A percentile compares a stretch with the other conserved stretches of the same genome.
phyloP scores from a whole-genome alignment of 2,797 vertebrate genomes.

The Pseudochaenichthys georgianus region DNA sequence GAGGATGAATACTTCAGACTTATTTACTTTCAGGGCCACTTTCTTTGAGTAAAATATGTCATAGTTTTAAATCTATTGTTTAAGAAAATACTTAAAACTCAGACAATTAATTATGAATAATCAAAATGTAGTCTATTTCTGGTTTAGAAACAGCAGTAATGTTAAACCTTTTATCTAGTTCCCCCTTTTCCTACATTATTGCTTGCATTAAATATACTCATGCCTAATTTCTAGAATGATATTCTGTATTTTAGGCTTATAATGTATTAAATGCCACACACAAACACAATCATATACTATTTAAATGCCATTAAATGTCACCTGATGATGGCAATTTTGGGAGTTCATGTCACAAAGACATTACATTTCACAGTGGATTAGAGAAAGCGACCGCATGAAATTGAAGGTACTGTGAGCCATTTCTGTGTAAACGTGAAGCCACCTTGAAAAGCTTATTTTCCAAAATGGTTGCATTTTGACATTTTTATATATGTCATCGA shows the following conservation, averaged over 20 bases:
- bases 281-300: background rate
- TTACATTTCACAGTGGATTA: slow-evolving; percentile 24
- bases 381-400: slow-evolving; percentile 3
- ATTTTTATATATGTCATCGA: background rate
- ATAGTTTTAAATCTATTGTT: background rate
- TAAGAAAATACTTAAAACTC: background rate
- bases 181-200: background rate
- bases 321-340: background rate
- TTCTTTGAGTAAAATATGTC: background rate
- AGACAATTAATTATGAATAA: background rate
- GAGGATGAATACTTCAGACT: background rate
- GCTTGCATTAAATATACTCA: background rate
- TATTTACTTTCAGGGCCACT: background rate
- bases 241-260: background rate
- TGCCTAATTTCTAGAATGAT: background rate
- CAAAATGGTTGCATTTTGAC: slow-evolving; percentile 6
- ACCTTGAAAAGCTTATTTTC: background rate
- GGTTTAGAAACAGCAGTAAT: background rate
- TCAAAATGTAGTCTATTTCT: background rate
- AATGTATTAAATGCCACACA: background rate
- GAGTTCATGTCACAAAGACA: slow-evolving; percentile 3
- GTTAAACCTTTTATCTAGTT: background rate
- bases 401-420: slow-evolving; percentile 3
- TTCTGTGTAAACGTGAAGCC: slow-evolving; percentile 7
- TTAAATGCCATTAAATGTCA: slow-evolving; percentile 6